phyloP scores from a whole-genome alignment of 1,140 invertebrate species.

The Polypedilum vanderplanki region DNA sequence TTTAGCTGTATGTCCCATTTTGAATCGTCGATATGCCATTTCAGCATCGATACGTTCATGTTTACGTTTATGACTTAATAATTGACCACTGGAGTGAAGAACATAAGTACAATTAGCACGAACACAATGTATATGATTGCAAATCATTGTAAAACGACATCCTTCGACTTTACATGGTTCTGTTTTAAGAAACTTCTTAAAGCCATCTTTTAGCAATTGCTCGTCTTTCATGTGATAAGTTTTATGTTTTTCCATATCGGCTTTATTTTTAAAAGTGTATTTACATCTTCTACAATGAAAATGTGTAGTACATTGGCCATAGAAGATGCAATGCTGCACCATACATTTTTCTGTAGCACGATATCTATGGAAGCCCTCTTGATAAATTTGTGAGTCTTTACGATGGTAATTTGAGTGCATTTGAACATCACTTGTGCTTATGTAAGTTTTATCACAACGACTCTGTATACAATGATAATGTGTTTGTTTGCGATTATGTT shows the following conservation, averaged over 20 bases:
- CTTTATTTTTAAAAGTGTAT: constrained; percentile 98
- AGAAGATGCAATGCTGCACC: constrained; percentile 74
- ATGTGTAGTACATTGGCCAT: constrained; percentile 93
- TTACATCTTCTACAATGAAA: constrained; percentile 94
- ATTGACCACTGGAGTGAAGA: constrained; percentile 88
- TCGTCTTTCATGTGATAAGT: constrained; percentile 98
- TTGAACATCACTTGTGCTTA: constrained; percentile 97
- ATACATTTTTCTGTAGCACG: constrained; percentile 42
- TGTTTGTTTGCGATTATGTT: constrained; percentile 93
- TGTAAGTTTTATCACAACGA: constrained; percentile 95
- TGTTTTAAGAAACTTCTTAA: constrained; percentile 98
- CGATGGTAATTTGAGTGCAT: constrained; percentile 99
- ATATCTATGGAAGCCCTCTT: constrained; percentile 64
- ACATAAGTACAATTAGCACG: constrained; percentile 92
- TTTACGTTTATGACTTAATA: constrained; percentile 96
- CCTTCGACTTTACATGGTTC: constrained; percentile 85
- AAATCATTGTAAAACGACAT: constrained; percentile 84
- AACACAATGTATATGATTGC: constrained; percentile 98
- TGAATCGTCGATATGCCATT: constrained; percentile 71
- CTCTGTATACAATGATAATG: constrained; percentile 97
- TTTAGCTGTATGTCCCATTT: constrained; percentile 36
- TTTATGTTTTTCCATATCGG: constrained; percentile 99
- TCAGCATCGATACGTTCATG: constrained; percentile 90
- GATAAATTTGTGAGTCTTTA: constrained; percentile 94
- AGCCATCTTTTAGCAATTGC: constrained; percentile 88